phyloP scores from a whole-genome alignment of 2,888 invertebrate genomes.

The Eilema sororculum region DNA sequence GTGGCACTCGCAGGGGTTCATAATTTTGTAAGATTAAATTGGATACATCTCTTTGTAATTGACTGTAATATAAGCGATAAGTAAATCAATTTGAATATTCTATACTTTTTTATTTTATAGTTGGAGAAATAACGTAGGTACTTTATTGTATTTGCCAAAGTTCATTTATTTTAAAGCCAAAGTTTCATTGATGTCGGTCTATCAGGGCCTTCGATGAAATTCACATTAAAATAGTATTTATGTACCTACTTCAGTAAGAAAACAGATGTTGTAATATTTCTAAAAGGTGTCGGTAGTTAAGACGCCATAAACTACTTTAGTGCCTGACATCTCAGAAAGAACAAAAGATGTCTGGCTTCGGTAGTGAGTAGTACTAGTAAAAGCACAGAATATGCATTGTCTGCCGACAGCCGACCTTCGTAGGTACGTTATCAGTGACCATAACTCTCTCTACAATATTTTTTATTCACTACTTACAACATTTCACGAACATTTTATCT shows the following conservation, averaged over 20 bases:
- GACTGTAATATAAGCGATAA: too few relatives aligned
- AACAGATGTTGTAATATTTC: background rate
- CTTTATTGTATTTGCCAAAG: background rate
- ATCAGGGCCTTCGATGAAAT: too few relatives aligned
- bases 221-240: too few relatives aligned
- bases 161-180: too few relatives aligned
- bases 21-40: too few relatives aligned
- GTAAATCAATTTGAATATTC: too few relatives aligned
- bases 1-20: too few relatives aligned
- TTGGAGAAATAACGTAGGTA: too few relatives aligned
- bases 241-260: background rate
- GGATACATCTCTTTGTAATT: too few relatives aligned
- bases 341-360: background rate
- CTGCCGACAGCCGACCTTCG: conserved; percentile 69
- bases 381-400: conserved; percentile 58
- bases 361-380: conserved; percentile 47
- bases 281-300: background rate
- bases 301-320: background rate
- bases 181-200: too few relatives aligned
- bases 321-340: background rate
- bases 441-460: conserved; percentile 31
- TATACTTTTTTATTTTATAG: too few relatives aligned
- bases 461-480: background rate
- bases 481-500: background rate
- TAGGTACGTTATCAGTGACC: conserved; percentile 25